Evolutionary conservation across 2,113 vertebrate genomes (phyloP).

Genomic region (human (Homo sapiens)): GRCh38 chrX:102300001-102300500

Average conservation of each 20-base stretch:
- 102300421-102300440: background rate
- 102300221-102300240: background rate
- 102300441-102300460: background rate
- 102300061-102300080: background rate
- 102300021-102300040: background rate
- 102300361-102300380: too few species aligned
- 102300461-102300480: background rate
- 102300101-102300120: background rate
- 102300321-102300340: background rate
- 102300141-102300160: background rate
- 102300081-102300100: background rate
- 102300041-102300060: background rate
- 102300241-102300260: background rate
- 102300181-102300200: background rate
- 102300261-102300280: background rate
- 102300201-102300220: background rate
- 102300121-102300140: background rate
- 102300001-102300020: background rate
- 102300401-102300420: background rate
- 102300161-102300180: background rate
- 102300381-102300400: background rate
- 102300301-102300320: background rate
- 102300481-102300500: background rate
- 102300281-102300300: background rate
- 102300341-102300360: background rate